These are phyloP conservation scores for Clepsis dumicolana DNA, from an alignment of 2,888 invertebrate genomes.

Conservation along the genomic window DNA sequence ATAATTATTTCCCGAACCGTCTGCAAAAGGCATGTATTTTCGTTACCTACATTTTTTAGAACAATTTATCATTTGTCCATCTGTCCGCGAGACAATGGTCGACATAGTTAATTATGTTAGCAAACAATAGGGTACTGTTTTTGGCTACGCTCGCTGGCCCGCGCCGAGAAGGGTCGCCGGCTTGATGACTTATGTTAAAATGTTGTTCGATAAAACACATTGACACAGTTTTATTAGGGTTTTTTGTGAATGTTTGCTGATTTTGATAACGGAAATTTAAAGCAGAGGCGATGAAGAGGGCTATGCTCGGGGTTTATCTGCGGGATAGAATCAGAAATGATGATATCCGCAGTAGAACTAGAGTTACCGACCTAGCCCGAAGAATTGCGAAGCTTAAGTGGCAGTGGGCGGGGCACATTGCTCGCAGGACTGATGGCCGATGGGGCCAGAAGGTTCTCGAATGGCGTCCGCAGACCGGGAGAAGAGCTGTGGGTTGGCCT, in stretches of 20 bases:
- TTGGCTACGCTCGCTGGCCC: conserved; percentile 6
- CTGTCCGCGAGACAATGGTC: conserved; percentile 59
- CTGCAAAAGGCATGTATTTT: conserved; percentile 45
- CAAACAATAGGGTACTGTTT: conserved; percentile 48
- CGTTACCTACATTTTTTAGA: conserved; percentile 49
- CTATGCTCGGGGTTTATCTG: no score
- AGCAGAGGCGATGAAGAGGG: not conserved
- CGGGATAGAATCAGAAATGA: no score
- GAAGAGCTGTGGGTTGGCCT: no score
- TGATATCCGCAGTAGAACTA: no score
- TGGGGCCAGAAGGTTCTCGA: no score
- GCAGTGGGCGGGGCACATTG: no score
- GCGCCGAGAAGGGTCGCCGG: conserved; percentile 32
- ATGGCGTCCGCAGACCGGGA: no score
- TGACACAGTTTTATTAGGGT: conserved; percentile 20
- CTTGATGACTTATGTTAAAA: conserved; percentile 43
- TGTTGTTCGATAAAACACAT: conserved; percentile 25
- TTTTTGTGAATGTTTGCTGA: not conserved
- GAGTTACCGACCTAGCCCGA: no score
- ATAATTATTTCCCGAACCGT: conserved; percentile 47
- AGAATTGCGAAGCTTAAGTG: no score
- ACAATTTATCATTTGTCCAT: conserved; percentile 62
- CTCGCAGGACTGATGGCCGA: no score
- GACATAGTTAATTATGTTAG: conserved; percentile 63
- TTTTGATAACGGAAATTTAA: not conserved